Base-by-base conservation (phyloP, 2,888 invertebrate genomes). In the Odontomyia ornata region DNA sequence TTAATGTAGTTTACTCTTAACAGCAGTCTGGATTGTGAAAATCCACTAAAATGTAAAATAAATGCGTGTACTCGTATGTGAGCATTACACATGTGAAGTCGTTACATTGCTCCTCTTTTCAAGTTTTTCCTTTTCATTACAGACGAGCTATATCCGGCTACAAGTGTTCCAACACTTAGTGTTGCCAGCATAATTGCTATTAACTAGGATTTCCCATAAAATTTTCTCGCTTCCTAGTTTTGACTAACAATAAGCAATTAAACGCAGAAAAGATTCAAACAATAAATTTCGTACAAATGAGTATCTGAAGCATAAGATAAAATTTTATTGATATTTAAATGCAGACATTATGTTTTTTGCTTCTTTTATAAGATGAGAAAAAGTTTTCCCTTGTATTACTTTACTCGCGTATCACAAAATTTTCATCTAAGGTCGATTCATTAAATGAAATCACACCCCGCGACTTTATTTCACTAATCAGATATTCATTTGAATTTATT, bases 401-500 rank as follows among this genome's bases (percentile, higher is more conserved):
- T n/a, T n/a, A n/a, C n/a, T n/a, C n/a, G 9, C 36, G 36, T 36
- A 36, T 52, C 52, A 9, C 52, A 52, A 52, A 52, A 18, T 52
- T 52, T 60, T 60, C 57, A 60, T 60, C 57, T 60, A 5, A 21
- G 57, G 21, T 23, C 23, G 30, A 64, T 15, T n/a, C 28, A 21
- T 64, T 27, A 11, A 64, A 64, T 28, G 64, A 7, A 64, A 64
- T 64, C 64, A 64, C 64, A 64, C 28, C 28, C 30, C 64, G 64
- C 21, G 18, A 64, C 64, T 15, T 3, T n/a, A 64, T 64, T 27
- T 28, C 27, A 18, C 18, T 27, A n/a, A 64, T 13, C 64, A 28
- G 30, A 28, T 30, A 64, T 30, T n/a, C 64, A 64, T 64, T 27
- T 64, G 18, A 64, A 30, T 30, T n/a, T 64, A 64, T 64, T 64